Evolutionary conservation across 1,140 invertebrate species (phyloP).

Genomic region (Bombus superbus): DNA sequence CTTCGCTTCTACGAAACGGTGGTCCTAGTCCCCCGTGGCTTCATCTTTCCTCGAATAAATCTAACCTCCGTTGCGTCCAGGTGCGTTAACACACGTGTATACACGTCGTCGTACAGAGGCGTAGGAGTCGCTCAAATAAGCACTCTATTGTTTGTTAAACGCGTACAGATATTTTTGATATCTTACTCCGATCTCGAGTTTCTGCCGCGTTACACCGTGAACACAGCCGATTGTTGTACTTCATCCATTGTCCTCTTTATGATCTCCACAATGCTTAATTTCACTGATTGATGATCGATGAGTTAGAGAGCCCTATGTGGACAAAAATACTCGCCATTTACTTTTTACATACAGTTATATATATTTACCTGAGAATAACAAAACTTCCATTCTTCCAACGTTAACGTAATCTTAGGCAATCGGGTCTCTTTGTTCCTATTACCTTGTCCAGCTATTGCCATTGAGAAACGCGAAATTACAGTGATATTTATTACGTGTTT

Average conservation of each 20-base stretch:
- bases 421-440: neutral
- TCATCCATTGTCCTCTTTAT: slow-evolving; percentile 10
- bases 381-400: neutral
- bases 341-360: too few species aligned
- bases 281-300: slow-evolving; percentile 13
- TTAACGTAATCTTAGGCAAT: neutral
- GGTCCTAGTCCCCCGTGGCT: neutral
- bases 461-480: too few species aligned
- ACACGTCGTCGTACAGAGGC: slow-evolving; percentile 26
- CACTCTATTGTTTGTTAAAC: slow-evolving; percentile 26
- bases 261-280: slow-evolving; percentile 11
- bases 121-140: slow-evolving; percentile 40
- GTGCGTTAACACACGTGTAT: slow-evolving; percentile 37
- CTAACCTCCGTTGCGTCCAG: slow-evolving; percentile 10
- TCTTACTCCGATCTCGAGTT: slow-evolving; percentile 17
- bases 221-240: slow-evolving; percentile 17
- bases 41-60: slow-evolving; percentile 20
- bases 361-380: neutral
- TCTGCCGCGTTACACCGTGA: slow-evolving; percentile 22
- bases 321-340: neutral
- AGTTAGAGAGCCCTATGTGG: neutral
- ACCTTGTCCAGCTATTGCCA: too few species aligned
- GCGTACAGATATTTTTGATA: slow-evolving; percentile 18
- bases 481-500: neutral
- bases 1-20: neutral